Base-by-base conservation (phyloP, 2,888 invertebrate species). In the Troides oblongomaculatus region DNA sequence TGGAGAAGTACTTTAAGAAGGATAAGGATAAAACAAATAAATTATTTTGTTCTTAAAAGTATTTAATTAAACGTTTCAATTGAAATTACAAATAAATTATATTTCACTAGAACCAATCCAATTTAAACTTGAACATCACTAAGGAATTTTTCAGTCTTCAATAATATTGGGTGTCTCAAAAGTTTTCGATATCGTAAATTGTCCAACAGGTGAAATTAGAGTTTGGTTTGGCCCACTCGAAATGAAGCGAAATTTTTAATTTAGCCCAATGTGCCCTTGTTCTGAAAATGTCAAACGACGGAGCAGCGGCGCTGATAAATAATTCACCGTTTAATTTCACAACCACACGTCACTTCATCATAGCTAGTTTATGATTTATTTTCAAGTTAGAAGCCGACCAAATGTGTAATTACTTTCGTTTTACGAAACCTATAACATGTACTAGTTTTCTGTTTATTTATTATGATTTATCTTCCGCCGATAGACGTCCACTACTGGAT, bases 261-360 rank as follows among this genome's bases (percentile, higher is more conserved):
- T 69, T 30, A 58, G 30, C 18, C 36, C 66, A 53, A 70, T 59
- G 61, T 62, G 66, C 66, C 66, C 62, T 69, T 70, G 60, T 69
- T 57, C 64, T 23, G 23, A 39, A 43, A 63, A 69, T 65, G 58
- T 66, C 59, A 66, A 64, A 63, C 58, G 69, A 53, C 39, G 58
- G 62, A 25, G 46, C 53, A 39, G 25, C 66, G 8, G 50, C 23
- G 25, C 39, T 50, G 46, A 66, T 70, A 66, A 70, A 66, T 66
- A 66, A 70, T 70, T 70, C 70, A 66, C 46, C 14, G 62, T 66
- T 70, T 62, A 62, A 70, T 70, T 70, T 66, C 66, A 61, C 39
- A 59, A 65, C 25, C 30, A 36, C 64, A n/a, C 10, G 65, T 53
- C 62, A 66, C 63, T 64, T 63, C 53, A 70, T 57, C 59, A 46